Conservation (phyloP, 1,140 invertebrate genomes). For the Pogonognathellus flavescens region DNA sequence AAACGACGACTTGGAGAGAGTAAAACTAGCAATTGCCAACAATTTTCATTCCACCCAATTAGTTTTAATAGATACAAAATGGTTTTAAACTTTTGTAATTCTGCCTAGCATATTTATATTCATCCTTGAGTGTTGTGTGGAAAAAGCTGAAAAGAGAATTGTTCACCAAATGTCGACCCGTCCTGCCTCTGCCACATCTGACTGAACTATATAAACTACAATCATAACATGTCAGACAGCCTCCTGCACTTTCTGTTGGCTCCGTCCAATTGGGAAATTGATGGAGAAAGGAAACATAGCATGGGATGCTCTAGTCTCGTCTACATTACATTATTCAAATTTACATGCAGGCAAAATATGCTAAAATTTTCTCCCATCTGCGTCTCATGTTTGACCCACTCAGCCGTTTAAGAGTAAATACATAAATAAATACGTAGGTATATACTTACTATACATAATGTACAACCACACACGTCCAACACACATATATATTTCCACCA, state of each 20-base stretch:
- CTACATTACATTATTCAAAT: constrained; percentile 49
- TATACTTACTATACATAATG: too few species aligned
- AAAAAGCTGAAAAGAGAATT: neutral
- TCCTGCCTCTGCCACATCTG: constrained; percentile 12
- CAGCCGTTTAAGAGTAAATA: constrained; percentile 42
- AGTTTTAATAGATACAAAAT: constrained; percentile 3
- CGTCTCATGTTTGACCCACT: constrained; percentile 17
- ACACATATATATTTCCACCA: too few species aligned
- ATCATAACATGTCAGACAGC: constrained; percentile 18
- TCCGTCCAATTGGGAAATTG: constrained; percentile 25
- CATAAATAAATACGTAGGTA: neutral
- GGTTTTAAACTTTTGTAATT: constrained; percentile 12
- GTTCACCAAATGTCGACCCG: neutral
- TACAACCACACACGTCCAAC: too few species aligned
- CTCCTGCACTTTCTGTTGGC: neutral
- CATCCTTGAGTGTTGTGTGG: neutral
- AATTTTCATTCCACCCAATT: neutral
- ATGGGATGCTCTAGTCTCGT: constrained; percentile 26
- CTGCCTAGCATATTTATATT: neutral
- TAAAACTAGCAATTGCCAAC: neutral
- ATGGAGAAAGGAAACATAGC: constrained; percentile 21
- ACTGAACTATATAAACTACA: constrained; percentile 3
- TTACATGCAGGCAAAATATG: constrained; percentile 44
- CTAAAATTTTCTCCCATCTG: constrained; percentile 30
- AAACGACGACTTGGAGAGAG: neutral